A percentile compares a stretch with the other conserved stretches of the same genome.
phyloP scores from a whole-genome alignment of 2,888 invertebrate species.

The Uropetala carovei region DNA sequence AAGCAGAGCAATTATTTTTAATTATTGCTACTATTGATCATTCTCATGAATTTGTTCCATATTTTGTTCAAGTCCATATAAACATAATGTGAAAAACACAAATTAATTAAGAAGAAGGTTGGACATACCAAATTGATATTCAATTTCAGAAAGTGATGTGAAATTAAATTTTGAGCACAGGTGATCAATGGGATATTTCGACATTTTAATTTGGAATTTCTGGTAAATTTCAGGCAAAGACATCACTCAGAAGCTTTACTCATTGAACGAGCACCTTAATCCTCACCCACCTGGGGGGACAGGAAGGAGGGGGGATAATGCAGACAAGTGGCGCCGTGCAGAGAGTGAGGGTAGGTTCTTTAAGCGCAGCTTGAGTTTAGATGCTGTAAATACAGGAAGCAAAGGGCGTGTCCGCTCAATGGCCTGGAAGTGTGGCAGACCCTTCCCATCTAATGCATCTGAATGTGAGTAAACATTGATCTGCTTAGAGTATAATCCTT shows the following conservation, averaged over 20 bases:
- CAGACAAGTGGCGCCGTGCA: constrained; percentile 69
- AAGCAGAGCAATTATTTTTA: too few species aligned
- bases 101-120: too few species aligned
- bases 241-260: constrained; percentile 90
- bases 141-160: background rate
- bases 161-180: background rate
- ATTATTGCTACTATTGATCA: too few species aligned
- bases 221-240: constrained; percentile 81
- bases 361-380: constrained; percentile 83
- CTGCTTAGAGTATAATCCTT: background rate
- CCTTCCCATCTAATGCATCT: constrained; percentile 51
- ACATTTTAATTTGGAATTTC: background rate
- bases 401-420: constrained; percentile 84
- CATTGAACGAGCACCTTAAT: constrained; percentile 84
- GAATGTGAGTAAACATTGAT: constrained; percentile 45
- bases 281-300: constrained; percentile 37
- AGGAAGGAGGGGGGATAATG: constrained; percentile 65
- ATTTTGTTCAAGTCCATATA: too few species aligned
- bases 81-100: too few species aligned
- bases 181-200: too few species aligned
- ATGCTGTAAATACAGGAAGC: constrained; percentile 87
- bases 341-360: constrained; percentile 74
- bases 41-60: too few species aligned
- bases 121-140: background rate
- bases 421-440: constrained; percentile 75